phyloP scores from a whole-genome alignment of 2,888 invertebrate species.

The Tetropium fuscum region DNA sequence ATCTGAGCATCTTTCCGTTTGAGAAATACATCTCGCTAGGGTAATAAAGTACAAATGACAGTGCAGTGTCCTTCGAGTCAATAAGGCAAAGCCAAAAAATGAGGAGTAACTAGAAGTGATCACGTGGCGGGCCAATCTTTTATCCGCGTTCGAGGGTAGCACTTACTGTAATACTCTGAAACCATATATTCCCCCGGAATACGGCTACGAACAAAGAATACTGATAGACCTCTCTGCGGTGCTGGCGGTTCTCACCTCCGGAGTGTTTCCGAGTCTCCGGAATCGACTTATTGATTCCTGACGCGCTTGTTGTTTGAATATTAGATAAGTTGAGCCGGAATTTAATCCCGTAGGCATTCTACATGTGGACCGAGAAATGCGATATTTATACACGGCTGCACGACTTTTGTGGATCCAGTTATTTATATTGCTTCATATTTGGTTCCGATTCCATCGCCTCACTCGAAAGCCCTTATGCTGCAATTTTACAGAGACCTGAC shows the following conservation, averaged over 20 bases:
- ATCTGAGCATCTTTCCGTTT: conserved; percentile 15
- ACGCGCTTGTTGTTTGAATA: conserved; percentile 60
- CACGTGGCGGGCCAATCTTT: conserved; percentile 42
- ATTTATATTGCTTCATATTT: conserved; percentile 44
- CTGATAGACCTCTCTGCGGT: conserved; percentile 17
- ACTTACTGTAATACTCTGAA: conserved; percentile 33
- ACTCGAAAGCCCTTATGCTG: too few relatives aligned
- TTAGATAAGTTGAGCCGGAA: conserved; percentile 60
- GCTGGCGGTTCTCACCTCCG: conserved; percentile 38
- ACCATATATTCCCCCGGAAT: conserved; percentile 31
- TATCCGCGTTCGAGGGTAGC: conserved; percentile 34
- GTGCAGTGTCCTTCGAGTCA: conserved; percentile 31
- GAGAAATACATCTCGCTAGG: conserved; percentile 20
- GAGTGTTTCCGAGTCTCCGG: conserved; percentile 24
- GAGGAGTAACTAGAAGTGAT: conserved; percentile 38
- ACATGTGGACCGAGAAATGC: conserved; percentile 52
- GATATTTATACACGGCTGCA: conserved; percentile 50
- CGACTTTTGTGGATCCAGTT: conserved; percentile 45
- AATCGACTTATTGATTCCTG: conserved; percentile 58
- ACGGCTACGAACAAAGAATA: conserved; percentile 28
- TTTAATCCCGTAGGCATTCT: conserved; percentile 58
- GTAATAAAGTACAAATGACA: conserved; percentile 38
- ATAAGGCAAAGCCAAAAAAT: conserved; percentile 36
- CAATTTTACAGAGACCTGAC: too few relatives aligned
- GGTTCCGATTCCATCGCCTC: too few relatives aligned